Evolutionary conservation across 2,113 vertebrate species (phyloP), one percentile per base, ranked within the genome.

Genomic region (Piaya cayana): DNA sequence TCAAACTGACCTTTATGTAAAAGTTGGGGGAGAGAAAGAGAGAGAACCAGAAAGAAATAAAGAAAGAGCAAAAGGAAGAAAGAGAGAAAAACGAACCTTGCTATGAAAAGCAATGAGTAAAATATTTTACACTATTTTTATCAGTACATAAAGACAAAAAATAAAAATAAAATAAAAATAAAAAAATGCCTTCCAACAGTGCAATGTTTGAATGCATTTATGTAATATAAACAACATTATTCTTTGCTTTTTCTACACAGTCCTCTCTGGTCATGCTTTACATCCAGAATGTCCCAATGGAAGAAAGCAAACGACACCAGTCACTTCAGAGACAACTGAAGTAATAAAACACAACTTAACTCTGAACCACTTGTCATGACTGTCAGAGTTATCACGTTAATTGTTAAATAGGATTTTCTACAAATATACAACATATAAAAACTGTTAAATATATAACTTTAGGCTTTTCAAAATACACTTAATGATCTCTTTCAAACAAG

Each of bases 381-480:
- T 94, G 98, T 97, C 98, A 97, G 98, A 98, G 97, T 98, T 97
- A 97, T 98, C 98, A 98, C 98, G 96, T 98, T 98, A 98, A 98
- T 98, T 98, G 99, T 99, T 99, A 99, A 99, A 99, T 99, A 99
- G 99, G 98, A 98, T 99, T 99, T 98, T 99, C 99, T 99, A 99
- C 99, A 99, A 99, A 99, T 99, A 99, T 99, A 99, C 99, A 99
- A 99, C 99, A 99, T 99, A 99, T 99, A 99, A 99, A 98, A 99
- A 99, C 98, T 99, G 99, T 99, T 99, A 99, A 99, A 99, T 99
- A 99, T 99, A 99, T 99, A 99, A 99, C 99, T 99, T 99, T 99
- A 98, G 98, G 98, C 98, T 99, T 99, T 98, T 99, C 99, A 99
- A 99, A 99, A 99, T 99, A 99, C 99, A 99, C 99, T 99, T 99